A percentile compares a stretch with the other conserved stretches of the same genome.
phyloP scores from a whole-genome alignment of 2,113 vertebrate species.

The Ovibos moschatus region DNA sequence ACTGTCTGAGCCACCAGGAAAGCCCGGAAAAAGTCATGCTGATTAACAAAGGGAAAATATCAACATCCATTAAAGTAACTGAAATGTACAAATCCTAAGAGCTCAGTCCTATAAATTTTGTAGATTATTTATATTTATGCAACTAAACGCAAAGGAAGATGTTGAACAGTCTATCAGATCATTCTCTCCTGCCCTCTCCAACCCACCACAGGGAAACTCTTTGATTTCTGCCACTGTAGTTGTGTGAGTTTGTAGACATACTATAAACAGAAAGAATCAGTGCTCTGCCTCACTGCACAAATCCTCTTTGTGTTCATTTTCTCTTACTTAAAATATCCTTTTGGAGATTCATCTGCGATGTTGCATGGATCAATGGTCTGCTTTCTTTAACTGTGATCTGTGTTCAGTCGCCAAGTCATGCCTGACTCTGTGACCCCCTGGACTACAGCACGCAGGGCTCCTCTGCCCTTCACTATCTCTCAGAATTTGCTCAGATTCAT shows the following conservation, averaged over 20 bases:
- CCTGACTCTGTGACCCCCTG: neutral
- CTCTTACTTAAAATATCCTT: neutral
- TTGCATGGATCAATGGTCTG: fast-evolving
- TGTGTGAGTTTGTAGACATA: neutral
- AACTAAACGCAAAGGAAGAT: neutral
- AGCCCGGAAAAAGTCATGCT: neutral
- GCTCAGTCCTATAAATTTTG: neutral
- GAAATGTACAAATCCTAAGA: neutral
- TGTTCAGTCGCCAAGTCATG: neutral
- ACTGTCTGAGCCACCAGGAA: neutral
- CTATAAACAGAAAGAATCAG: neutral
- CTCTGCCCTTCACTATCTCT: neutral
- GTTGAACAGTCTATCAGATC: neutral
- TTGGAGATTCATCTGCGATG: neutral
- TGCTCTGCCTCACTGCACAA: neutral
- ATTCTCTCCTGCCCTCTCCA: neutral
- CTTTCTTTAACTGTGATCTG: neutral
- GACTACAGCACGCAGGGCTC: fast-evolving
- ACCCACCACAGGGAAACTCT: neutral
- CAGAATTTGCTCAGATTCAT: neutral
- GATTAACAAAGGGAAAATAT: neutral
- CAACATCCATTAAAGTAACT: neutral
- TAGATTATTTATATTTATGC: neutral
- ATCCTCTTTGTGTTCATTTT: neutral
- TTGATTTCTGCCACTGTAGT: neutral